Evolutionary conservation across 2,113 vertebrate genomes (phyloP).

Genomic region (Xyrauchen texanus): DNA sequence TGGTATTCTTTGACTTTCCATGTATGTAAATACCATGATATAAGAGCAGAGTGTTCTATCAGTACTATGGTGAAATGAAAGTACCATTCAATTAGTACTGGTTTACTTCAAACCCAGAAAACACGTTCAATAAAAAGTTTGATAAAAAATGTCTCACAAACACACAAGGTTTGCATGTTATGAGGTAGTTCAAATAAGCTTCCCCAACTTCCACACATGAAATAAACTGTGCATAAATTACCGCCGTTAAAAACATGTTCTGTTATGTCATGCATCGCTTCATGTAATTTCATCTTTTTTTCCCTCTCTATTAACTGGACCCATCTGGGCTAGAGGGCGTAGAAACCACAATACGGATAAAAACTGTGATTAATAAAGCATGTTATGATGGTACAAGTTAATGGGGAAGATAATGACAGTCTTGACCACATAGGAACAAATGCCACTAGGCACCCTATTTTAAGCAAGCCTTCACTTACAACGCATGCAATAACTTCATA

Average conservation of each 20-base stretch:
- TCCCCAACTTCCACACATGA: conserved; percentile 18
- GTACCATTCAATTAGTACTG: no score
- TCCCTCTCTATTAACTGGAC: neutral
- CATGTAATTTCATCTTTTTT: conserved; percentile 31
- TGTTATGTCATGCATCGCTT: conserved; percentile 22
- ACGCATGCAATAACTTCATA: no score
- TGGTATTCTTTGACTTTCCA: no score
- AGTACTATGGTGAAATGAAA: no score
- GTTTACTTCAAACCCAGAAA: no score
- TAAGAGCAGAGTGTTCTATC: no score
- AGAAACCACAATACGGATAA: neutral
- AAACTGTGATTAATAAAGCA: neutral
- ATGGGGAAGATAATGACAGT: conserved; percentile 4
- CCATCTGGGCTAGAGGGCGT: conserved; percentile 22
- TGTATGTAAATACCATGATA: no score
- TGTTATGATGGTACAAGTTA: neutral
- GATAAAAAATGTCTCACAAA: neutral
- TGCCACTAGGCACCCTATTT: neutral
- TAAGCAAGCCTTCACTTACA: neutral
- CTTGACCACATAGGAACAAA: conserved; percentile 19
- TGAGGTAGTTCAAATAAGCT: neutral
- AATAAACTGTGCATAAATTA: neutral
- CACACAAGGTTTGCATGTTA: neutral
- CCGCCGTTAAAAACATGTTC: conserved; percentile 28
- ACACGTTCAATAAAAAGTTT: no score